These are phyloP conservation scores for Stegastes partitus DNA, from an alignment of 2,113 vertebrate species.

Conservation along the genomic window DNA sequence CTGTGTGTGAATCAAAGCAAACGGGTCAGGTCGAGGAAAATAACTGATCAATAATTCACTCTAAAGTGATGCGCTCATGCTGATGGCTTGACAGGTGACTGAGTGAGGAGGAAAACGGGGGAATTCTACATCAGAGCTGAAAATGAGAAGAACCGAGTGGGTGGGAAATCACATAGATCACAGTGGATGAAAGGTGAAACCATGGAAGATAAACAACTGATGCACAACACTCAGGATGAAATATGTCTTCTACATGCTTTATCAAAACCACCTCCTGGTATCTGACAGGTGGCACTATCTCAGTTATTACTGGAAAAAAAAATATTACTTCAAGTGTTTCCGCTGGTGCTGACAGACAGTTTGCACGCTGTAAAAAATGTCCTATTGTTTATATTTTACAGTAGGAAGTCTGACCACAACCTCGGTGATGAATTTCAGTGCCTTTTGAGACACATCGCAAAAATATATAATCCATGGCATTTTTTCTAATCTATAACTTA, in stretches of 20 bases:
- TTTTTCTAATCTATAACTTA: too few relatives aligned
- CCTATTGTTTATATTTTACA: too few relatives aligned
- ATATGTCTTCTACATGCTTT: constrained; percentile 30
- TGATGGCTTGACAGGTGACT: constrained; percentile 3
- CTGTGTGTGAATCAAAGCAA: not conserved
- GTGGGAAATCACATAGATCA: constrained; percentile 48
- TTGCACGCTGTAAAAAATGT: not conserved
- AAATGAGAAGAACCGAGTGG: constrained; percentile 8
- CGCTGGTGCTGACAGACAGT: constrained; percentile 4
- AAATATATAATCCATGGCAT: too few relatives aligned
- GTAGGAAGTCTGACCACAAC: too few relatives aligned
- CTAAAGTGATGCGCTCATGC: constrained; percentile 3
- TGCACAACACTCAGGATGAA: constrained; percentile 29
- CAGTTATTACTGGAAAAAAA: constrained; percentile 22
- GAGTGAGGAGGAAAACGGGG: constrained; percentile 28
- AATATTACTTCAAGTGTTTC: constrained; percentile 24
- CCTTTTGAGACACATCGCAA: too few relatives aligned
- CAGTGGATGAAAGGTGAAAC: constrained; percentile 33
- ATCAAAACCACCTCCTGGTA: constrained; percentile 40
- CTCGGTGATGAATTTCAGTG: too few relatives aligned
- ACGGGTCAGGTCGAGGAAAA: constrained; percentile 20
- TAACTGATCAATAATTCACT: constrained; percentile 51
- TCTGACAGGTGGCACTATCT: constrained; percentile 51
- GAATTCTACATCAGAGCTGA: constrained; percentile 32
- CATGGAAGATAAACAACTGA: constrained; percentile 34